Base-by-base conservation (phyloP, 2,888 invertebrate species). In the Conus canariensis region DNA sequence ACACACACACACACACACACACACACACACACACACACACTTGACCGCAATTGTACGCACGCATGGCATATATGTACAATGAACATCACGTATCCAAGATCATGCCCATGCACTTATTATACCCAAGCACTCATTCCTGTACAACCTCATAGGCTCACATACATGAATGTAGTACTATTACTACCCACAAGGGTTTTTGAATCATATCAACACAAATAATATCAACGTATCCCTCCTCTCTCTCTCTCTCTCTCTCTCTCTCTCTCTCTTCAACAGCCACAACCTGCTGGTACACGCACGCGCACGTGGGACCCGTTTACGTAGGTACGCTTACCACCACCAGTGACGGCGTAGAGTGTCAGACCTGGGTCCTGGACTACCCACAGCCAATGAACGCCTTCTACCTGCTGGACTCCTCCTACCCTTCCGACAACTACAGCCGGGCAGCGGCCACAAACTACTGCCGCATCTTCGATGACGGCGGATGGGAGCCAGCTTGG, bases 261-360 rank as follows among this genome's bases (percentile, higher is more conserved):
- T 30, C 25, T 30, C 7, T 30, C 0, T 12, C 45, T 10, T 14
- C 10, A 1, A 14, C 70, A 87, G 87, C 87, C 67, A 87, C 87
- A 1, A 87, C 67, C 9, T 87, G 87, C 87, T 87, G 87, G 87
- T 87, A 70, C 70, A 9, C 6, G 5, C 67, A 87, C 67, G 22
- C 67, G 6, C 8, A 5, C 67, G n/a, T 6, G 70, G 87, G 70
- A 16, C 70, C 30, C 4, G 45, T 87, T 7, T 87, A 87, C 56
- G 70, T 14, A 6, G 87, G 87, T 0, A 70, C 30, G 12, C 8
- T 67, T 7, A 9, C 45, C 22, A 12, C 4, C 25, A 70, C 70
- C 10, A 2, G 9, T 0, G 56, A 87, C 19, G 87, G 87, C 56
- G 14, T 10, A 3, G 14, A 9, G 12, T 85, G 85, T n/a, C 85